Base-by-base conservation (phyloP, 2,797 vertebrate species). In the Poecilia gillii region DNA sequence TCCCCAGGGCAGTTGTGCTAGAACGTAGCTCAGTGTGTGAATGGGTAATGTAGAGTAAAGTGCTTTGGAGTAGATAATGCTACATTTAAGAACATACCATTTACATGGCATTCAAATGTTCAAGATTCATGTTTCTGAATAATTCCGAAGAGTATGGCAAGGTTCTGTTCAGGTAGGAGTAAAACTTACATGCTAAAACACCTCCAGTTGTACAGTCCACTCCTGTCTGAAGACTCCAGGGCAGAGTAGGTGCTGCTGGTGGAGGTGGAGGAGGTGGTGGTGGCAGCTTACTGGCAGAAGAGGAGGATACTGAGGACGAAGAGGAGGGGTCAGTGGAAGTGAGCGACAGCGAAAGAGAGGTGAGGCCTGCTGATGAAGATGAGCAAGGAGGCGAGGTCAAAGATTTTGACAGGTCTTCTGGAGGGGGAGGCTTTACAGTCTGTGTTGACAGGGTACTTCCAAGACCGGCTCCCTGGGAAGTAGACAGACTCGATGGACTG, bases 121-220 rank as follows among this genome's bases (percentile, higher is more conserved):
- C 14, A 20, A 47, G 8, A 72, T 33, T 47, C 1, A 6, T 43
- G 36, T 55, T 25, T 74, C 36, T 41, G 36, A 57, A 43, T 43
- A n/a, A 20, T 46, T 46, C 25, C 33, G 8, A 59, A 51, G 16
- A 49, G 62, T 36, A 66, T 18, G 6, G 62, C 16, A 39, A 66
- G 62, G 11, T 9, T 14, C 14, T 11, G 25, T 13, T 25, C 4
- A 16, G 1, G 6, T 3, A 18, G 41, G 14, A 6, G 4, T 6
- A 25, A 18, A 36, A 97, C 98, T 96, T 90, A 98, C 97, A 92
- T 79, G 98, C 97, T 73, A 99, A 88, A 62, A 98, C 97, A 0
- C 98, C 97, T 51, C 98, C 98, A 55, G 97, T 97, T n/a, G 97
- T 96, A 76, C 97, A 98, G 94, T 98, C 97, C 70, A 98, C 97